A percentile compares a stretch with the other conserved stretches of the same genome.
Evolutionary conservation across 2,888 invertebrate species (phyloP).

Genomic region (Hemicrepidius hirtus): DNA sequence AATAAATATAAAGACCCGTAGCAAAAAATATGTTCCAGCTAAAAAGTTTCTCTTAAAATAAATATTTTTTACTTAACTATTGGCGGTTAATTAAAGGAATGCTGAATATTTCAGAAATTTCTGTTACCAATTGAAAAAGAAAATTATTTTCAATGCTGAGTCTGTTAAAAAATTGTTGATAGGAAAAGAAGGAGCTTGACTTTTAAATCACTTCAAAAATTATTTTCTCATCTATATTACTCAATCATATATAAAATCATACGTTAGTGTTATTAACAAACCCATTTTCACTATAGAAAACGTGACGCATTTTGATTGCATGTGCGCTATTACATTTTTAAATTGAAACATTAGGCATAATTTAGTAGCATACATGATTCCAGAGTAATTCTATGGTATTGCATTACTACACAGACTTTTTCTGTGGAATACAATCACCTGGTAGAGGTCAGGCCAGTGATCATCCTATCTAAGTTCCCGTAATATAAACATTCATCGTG

Average conservation of each 20-base stretch:
- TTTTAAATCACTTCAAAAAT: neutral
- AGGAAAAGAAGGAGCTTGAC: too few relatives aligned
- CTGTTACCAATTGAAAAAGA: too few relatives aligned
- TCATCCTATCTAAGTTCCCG: conserved; percentile 30
- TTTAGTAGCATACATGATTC: conserved; percentile 46
- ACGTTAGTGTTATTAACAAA: conserved; percentile 9
- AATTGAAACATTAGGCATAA: conserved; percentile 43
- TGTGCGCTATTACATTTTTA: conserved; percentile 41
- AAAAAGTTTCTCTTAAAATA: too few relatives aligned
- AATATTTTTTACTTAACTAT: too few relatives aligned
- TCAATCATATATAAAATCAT: conserved; percentile 1
- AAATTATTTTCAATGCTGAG: too few relatives aligned
- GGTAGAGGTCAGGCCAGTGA: conserved; percentile 33
- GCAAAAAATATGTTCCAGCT: too few relatives aligned
- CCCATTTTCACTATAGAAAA: conserved; percentile 35
- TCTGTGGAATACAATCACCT: conserved; percentile 26
- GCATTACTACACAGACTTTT: conserved; percentile 30
- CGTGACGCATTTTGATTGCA: conserved; percentile 37
- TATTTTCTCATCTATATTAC: neutral
- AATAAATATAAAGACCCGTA: too few relatives aligned
- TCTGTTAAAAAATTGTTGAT: too few relatives aligned
- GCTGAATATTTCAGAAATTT: too few relatives aligned
- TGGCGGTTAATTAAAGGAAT: too few relatives aligned
- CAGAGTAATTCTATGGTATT: conserved; percentile 38
- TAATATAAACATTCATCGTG: conserved; percentile 37